Evolutionary conservation across 1,140 invertebrate species (phyloP).

Genomic region (Proales similis): DNA sequence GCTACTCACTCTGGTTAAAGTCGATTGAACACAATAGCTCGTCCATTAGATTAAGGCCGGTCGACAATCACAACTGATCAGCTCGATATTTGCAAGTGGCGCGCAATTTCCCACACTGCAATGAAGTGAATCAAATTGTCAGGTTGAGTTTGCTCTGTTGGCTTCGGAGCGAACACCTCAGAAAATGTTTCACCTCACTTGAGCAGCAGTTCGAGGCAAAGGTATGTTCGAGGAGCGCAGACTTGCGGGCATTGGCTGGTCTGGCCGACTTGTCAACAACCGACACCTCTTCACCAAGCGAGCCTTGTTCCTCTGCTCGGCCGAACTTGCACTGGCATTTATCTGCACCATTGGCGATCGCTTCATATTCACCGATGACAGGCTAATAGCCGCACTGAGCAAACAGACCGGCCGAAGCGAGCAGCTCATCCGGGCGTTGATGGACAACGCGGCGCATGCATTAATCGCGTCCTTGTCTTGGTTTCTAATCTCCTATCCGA

Average conservation of each 20-base stretch:
- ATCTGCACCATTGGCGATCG: constrained; percentile 17
- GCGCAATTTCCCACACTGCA: no score
- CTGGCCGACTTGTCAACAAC: no score
- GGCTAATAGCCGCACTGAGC: background rate
- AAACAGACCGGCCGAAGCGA: constrained; percentile 1
- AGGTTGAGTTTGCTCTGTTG: no score
- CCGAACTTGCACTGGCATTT: constrained; percentile 11
- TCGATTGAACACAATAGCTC: constrained; percentile 22
- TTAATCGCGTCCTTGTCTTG: constrained; percentile 42
- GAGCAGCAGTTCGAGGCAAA: no score
- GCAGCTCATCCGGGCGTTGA: constrained; percentile 26
- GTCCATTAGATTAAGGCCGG: no score
- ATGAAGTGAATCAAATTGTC: no score
- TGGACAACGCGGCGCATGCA: constrained; percentile 42
- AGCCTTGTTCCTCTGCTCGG: background rate
- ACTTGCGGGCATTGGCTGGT: no score
- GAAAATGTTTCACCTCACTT: no score
- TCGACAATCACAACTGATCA: no score
- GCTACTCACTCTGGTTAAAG: constrained; percentile 13
- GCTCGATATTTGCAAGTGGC: no score
- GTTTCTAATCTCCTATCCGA: constrained; percentile 41
- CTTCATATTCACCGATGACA: constrained; percentile 18
- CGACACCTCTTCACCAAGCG: background rate
- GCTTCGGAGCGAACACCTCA: no score
- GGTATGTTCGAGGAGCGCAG: no score